These are phyloP conservation scores for Capra hircus DNA, from an alignment of 2,113 vertebrate genomes.

Conservation along the genomic window DNA sequence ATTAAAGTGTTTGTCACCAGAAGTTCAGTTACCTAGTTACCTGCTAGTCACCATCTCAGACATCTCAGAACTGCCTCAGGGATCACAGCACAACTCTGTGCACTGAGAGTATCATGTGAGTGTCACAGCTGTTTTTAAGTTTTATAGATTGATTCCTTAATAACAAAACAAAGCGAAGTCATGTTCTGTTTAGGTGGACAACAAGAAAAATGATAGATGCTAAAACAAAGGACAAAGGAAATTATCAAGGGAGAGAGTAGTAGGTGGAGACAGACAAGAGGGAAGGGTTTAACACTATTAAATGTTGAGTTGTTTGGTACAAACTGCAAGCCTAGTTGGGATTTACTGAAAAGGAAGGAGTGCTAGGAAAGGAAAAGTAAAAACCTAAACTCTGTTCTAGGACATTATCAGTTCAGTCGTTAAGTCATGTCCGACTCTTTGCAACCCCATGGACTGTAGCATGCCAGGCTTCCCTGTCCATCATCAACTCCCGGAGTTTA, in stretches of 20 bases:
- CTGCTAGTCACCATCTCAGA: background rate
- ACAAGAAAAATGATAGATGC: background rate
- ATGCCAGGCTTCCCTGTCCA: accelerated
- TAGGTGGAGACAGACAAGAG: background rate
- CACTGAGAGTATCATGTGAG: background rate
- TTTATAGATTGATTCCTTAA: background rate
- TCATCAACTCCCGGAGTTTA: background rate
- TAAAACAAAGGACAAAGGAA: background rate
- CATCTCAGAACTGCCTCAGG: background rate
- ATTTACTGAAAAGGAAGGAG: background rate
- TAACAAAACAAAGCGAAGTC: background rate
- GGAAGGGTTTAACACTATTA: background rate
- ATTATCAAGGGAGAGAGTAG: background rate
- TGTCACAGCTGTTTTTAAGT: background rate
- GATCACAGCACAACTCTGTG: background rate
- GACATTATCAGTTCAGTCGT: background rate
- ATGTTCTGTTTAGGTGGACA: background rate
- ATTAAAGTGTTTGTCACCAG: background rate
- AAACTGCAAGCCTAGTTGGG: background rate
- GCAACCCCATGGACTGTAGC: background rate
- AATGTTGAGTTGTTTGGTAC: background rate
- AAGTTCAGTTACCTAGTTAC: background rate
- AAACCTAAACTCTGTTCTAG: background rate
- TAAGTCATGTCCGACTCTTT: background rate
- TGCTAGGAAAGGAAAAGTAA: background rate